Base-by-base conservation (phyloP, 37 sponge, comb jelly and placozoan genomes). In the Halisarca cf. caerulea region DNA sequence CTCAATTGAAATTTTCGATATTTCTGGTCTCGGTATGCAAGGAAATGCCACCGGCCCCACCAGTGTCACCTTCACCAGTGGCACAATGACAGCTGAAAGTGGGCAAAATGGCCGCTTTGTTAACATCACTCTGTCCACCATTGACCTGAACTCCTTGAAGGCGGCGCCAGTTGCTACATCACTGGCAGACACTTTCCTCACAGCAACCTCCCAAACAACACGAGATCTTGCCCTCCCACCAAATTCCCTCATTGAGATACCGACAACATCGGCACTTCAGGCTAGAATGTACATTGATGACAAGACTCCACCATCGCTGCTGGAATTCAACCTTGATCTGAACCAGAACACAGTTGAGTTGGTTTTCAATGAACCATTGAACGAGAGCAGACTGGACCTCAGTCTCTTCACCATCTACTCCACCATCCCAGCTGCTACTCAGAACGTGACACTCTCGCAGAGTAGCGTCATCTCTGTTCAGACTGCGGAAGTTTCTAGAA, bases 61-160 rank as follows among this genome's bases (percentile, higher is more conserved):
- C 30, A 69, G 39, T 9, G 86, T 90, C 62, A 45, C 66, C 33
- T 89, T 96, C 11, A 86, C 92, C 45, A 71, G 88, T 34, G 91
- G 96, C 45, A 41, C 77, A 3, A 74, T 74, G 77, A 4, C 5
- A 7, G 58, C 69, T 38, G 85, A 88, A 38, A 42, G 43, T 0
- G 80, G 83, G 17, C 57, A 53, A 25, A 69, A 86, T 58, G 94
- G 89, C 1, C 47, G 64, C 4, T 62, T 71, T 11, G 86, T 96
- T 7, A 59, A 38, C n/a, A 59, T 96, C 8, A 58, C 78, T 32
- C 24, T 96, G 1, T 93, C 94, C 36, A 23, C 20, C 2, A 57
- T 64, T 84, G 96, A 96, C 40, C 75, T 93, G 25, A 93, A 96
- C 61, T 42, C 83, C 15, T 23, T 96, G 79, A 96, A 96, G 74